Evolutionary conservation across 2,113 vertebrate genomes (phyloP).

Genomic region (Sminthopsis crassicaudata): DNA sequence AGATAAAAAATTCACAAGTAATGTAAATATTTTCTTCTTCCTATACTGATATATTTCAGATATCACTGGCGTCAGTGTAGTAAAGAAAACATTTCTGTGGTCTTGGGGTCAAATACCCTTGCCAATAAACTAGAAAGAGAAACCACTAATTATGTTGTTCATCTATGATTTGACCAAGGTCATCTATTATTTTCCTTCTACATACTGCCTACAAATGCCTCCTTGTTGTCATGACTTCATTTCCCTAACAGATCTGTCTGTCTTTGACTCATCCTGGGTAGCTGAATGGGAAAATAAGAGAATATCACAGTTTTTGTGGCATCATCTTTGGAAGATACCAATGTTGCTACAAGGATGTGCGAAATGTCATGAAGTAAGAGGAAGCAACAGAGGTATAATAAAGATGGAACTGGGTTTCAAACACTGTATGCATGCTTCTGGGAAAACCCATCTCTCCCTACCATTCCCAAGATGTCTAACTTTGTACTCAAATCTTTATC

Average conservation of each 20-base stretch:
- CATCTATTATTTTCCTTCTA: neutral
- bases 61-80: neutral
- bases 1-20: neutral
- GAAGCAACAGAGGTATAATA: neutral
- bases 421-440: neutral
- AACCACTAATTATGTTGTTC: neutral
- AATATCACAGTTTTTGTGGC: neutral
- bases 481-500: neutral
- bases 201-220: neutral
- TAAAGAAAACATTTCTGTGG: neutral
- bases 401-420: neutral
- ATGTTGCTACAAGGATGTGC: neutral
- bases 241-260: neutral
- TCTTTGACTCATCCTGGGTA: neutral
- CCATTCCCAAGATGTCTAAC: neutral
- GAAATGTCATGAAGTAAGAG: neutral
- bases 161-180: neutral
- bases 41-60: neutral
- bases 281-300: neutral
- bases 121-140: neutral
- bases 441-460: neutral
- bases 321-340: neutral
- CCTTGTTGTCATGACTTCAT: neutral
- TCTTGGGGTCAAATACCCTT: neutral
- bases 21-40: neutral